Conservation (phyloP, 1,140 invertebrate genomes). For the Epicauta chinensis region DNA sequence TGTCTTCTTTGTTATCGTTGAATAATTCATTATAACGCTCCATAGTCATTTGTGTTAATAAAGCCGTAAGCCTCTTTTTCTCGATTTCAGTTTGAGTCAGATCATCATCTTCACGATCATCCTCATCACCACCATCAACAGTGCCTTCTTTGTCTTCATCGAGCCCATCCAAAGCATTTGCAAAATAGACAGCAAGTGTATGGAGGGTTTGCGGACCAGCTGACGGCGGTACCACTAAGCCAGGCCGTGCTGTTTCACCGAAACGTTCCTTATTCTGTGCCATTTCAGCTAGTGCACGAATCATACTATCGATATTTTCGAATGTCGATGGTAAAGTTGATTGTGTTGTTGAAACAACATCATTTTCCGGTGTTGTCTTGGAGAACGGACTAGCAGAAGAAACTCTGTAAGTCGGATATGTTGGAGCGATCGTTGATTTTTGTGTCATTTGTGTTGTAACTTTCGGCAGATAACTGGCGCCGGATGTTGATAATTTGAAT, state of each 20-base stretch:
- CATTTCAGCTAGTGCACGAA: conserved; percentile 34
- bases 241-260: conserved; percentile 42
- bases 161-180: conserved; percentile 58
- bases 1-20: conserved; percentile 24
- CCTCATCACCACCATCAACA: conserved; percentile 35
- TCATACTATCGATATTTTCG: conserved; percentile 36
- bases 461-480: not conserved
- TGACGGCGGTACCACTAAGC: conserved; percentile 59
- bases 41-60: conserved; percentile 53
- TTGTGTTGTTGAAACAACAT: conserved; percentile 4
- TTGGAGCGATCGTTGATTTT: conserved; percentile 6
- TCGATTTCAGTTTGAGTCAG: conserved; percentile 30
- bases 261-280: conserved; percentile 11
- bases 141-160: conserved; percentile 40
- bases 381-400: conserved; percentile 38
- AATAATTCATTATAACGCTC: conserved; percentile 55
- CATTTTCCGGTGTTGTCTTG: conserved; percentile 13
- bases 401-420: conserved; percentile 25
- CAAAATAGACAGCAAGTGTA: conserved; percentile 70
- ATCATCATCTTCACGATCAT: conserved; percentile 34
- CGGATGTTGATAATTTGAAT: conserved; percentile 34
- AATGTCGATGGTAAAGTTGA: conserved; percentile 13
- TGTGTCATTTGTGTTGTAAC: not conserved
- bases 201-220: conserved; percentile 68
- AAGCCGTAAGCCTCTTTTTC: conserved; percentile 34